A percentile compares a stretch with the other conserved stretches of the same genome.
These are phyloP conservation scores for Vombatus ursinus DNA, from an alignment of 2,113 vertebrate species.

Conservation along the genomic window DNA sequence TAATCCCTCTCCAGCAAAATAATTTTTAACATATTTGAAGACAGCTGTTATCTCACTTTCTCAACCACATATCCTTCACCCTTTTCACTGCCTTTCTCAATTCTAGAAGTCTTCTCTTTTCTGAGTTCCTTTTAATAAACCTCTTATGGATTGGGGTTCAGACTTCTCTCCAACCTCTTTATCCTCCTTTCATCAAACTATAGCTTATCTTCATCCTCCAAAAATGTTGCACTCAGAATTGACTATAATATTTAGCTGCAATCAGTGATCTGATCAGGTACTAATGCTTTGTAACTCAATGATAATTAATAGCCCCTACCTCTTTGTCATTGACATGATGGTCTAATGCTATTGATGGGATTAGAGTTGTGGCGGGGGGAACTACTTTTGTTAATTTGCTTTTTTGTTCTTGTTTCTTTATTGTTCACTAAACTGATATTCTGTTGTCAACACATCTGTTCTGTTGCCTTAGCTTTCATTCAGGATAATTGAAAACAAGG, in stretches of 20 bases:
- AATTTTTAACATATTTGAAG: neutral
- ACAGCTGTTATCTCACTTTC: neutral
- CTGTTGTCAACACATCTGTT: neutral
- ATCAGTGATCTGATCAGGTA: too few species aligned
- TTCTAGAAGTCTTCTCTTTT: neutral
- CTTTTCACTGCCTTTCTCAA: neutral
- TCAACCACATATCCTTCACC: fast-evolving
- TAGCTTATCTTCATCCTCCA: neutral
- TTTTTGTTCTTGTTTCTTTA: neutral
- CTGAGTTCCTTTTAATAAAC: neutral
- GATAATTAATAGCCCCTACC: neutral
- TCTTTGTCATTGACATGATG: neutral
- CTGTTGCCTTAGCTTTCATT: neutral
- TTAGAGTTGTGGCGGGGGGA: neutral
- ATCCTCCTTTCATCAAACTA: neutral
- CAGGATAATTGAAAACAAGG: neutral
- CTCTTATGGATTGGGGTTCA: neutral
- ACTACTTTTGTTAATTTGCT: neutral
- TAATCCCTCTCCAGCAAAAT: neutral
- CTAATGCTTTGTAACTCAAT: neutral
- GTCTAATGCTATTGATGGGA: neutral
- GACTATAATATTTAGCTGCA: too few species aligned
- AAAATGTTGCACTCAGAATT: neutral
- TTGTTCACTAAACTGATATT: neutral
- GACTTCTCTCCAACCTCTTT: neutral